Evolutionary conservation across 2,113 vertebrate genomes (phyloP).

Genomic region (Sebastes fasciatus): DNA sequence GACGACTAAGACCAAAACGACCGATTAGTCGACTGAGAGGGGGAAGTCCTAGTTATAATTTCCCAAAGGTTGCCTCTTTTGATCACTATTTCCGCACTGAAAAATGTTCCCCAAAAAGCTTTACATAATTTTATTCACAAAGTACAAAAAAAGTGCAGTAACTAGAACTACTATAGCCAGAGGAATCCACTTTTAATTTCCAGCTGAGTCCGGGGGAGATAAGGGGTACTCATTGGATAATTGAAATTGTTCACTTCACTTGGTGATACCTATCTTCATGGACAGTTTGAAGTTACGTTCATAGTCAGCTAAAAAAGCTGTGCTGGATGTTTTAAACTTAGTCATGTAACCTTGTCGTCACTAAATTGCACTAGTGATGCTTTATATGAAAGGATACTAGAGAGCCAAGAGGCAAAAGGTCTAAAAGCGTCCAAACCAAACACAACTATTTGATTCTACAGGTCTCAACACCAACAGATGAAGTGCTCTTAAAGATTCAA

Average conservation of each 20-base stretch:
- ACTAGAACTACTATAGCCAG: not conserved
- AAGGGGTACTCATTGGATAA: not conserved
- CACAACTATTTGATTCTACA: too few species aligned
- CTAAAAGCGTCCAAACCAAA: not conserved
- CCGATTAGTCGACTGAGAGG: too few species aligned
- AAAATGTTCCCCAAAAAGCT: not conserved
- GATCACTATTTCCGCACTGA: too few species aligned
- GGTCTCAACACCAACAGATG: not conserved
- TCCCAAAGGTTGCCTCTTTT: too few species aligned
- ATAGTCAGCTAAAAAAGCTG: not conserved
- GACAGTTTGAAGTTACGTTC: not conserved
- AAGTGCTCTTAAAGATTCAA: slow-evolving; percentile 4
- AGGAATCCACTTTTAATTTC: not conserved
- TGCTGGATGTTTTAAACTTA: not conserved
- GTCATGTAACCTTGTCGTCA: not conserved
- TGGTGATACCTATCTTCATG: not conserved
- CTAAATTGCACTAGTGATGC: not conserved
- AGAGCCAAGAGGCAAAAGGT: not conserved
- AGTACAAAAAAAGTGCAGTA: not conserved
- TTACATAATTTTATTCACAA: not conserved
- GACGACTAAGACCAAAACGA: too few species aligned
- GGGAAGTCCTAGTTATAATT: too few species aligned
- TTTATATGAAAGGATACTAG: not conserved
- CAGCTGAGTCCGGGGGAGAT: not conserved
- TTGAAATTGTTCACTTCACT: not conserved